These are phyloP conservation scores for Lepidurus packardi DNA, from an alignment of 1,140 invertebrate genomes.

Conservation along the genomic window DNA sequence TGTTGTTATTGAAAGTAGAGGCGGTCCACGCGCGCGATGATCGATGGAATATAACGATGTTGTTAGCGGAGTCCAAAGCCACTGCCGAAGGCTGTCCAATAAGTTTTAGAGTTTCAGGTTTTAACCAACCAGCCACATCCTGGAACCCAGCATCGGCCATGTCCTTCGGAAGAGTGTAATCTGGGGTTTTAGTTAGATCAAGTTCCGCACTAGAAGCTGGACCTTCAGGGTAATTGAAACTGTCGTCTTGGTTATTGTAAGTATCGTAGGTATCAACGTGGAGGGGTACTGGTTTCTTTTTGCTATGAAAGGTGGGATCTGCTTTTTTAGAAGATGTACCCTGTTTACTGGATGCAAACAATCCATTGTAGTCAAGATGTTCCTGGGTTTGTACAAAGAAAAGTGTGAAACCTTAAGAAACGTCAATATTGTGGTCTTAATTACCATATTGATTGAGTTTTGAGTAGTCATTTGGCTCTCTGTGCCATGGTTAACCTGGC, in stretches of 20 bases:
- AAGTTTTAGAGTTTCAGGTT: background rate
- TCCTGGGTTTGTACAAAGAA: background rate
- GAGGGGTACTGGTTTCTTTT: background rate
- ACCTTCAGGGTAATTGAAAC: background rate
- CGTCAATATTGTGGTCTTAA: background rate
- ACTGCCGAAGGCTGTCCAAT: constrained; percentile 73
- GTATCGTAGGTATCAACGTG: background rate
- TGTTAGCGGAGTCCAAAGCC: constrained; percentile 62
- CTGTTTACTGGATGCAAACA: background rate
- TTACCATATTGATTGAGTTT: background rate
- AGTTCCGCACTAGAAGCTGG: background rate
- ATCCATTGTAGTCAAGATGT: background rate
- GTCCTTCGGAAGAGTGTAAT: background rate
- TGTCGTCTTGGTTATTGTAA: background rate
- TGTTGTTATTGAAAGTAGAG: constrained; percentile 45
- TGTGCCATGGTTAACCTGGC: background rate
- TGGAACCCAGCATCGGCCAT: background rate
- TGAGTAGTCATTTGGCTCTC: background rate
- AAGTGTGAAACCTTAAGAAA: background rate
- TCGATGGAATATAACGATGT: constrained; percentile 78
- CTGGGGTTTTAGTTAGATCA: background rate
- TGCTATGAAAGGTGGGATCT: background rate
- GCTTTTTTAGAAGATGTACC: background rate
- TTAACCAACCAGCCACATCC: background rate
- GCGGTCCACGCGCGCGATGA: constrained; percentile 62